Evolutionary conservation across 2,113 vertebrate genomes (phyloP).

Genomic region (Daubentonia madagascariensis): DNA sequence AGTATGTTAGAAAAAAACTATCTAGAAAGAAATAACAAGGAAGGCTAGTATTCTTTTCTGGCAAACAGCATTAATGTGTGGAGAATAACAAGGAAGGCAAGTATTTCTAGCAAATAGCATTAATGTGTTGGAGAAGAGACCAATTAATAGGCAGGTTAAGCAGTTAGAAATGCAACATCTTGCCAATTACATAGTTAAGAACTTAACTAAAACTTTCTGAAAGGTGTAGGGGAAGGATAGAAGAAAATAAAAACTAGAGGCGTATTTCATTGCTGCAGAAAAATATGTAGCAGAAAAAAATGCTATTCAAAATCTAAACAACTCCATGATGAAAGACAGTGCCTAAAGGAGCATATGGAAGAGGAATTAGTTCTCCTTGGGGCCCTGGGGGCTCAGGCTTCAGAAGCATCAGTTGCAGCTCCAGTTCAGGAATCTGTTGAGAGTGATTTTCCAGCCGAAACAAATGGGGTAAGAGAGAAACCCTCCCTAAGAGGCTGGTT

Average conservation of each 20-base stretch:
- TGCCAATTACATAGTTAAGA: background rate
- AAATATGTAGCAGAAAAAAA: background rate
- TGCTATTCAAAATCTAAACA: background rate
- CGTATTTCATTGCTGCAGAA: background rate
- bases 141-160: background rate
- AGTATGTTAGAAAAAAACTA: background rate
- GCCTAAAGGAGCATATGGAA: background rate
- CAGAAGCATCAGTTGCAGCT: background rate
- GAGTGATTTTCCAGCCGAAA: constrained; percentile 7
- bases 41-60: background rate
- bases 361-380: background rate
- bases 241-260: background rate
- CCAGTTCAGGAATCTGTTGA: background rate
- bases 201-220: background rate
- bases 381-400: background rate
- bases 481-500: background rate
- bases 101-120: background rate
- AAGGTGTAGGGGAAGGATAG: background rate
- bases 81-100: background rate
- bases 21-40: background rate
- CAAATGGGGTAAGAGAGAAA: constrained; percentile 15
- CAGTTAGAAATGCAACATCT: background rate
- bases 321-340: constrained; percentile 2
- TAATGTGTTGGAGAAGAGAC: background rate
- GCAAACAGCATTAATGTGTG: background rate